Percentiles rank a stretch among this genome's conserved stretches.
Evolutionary conservation across 1,140 invertebrate genomes (phyloP).

Genomic region (Vollenhovia emeryi): DNA sequence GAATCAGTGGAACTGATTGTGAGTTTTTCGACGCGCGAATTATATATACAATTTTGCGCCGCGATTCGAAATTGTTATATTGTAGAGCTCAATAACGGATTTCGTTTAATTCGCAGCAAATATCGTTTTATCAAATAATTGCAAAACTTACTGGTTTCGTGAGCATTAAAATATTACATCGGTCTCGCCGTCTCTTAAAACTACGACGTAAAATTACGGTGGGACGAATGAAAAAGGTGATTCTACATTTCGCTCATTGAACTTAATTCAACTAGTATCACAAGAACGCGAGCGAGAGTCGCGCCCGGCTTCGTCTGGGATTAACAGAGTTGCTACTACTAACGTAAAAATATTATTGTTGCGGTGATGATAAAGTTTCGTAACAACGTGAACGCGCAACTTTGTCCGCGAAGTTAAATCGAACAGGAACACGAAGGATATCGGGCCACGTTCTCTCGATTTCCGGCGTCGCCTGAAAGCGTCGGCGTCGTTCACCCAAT

Average conservation of each 20-base stretch:
- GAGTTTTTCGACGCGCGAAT: slow-evolving; percentile 4
- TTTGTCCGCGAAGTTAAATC: slow-evolving; percentile 55
- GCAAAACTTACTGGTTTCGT: neutral
- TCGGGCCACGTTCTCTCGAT: slow-evolving; percentile 70
- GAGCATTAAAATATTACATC: neutral
- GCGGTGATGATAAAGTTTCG: slow-evolving; percentile 47
- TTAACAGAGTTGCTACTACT: slow-evolving; percentile 34
- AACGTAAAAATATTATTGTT: slow-evolving; percentile 56
- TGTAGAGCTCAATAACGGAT: neutral
- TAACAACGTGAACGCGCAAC: slow-evolving; percentile 43
- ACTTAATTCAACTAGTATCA: slow-evolving; percentile 17
- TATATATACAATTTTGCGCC: neutral
- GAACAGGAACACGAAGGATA: slow-evolving; percentile 62
- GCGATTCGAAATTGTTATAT: neutral
- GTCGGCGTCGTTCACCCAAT: slow-evolving; percentile 41
- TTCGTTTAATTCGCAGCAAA: neutral
- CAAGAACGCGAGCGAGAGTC: neutral
- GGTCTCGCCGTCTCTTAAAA: neutral
- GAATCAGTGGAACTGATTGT: neutral
- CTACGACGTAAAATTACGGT: neutral
- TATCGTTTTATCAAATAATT: neutral
- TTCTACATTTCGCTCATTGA: neutral
- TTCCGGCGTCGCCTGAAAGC: slow-evolving; percentile 61
- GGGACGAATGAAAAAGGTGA: neutral
- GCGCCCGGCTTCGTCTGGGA: neutral